Evolutionary conservation across 2,888 invertebrate species (phyloP), one percentile per base, ranked within the genome.

Genomic region (Sinodicranocentrus sp.): DNA sequence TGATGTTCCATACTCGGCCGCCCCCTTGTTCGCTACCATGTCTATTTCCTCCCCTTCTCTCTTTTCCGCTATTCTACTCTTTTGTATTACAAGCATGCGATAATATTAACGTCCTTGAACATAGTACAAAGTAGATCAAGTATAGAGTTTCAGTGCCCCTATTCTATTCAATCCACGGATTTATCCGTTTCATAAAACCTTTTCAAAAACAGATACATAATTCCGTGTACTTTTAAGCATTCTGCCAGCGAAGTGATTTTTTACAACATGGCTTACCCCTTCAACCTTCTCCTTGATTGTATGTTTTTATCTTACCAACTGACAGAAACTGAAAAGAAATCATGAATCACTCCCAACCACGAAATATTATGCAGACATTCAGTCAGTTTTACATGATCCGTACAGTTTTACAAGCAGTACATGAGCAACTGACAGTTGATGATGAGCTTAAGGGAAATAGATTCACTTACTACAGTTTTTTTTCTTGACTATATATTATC

Each of bases 381-480:
- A 25, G 59, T 26, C 59, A 59, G 23, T 15, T 19, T 15, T 26
- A 15, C 59, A 59, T 59, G 25, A 59, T 54, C 54, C 17, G 23
- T 59, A 25, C 59, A 23, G 15, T 28, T 15, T 61, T 33, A 61
- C 61, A 61, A 61, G 33, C 33, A 61, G 28, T 61, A 61, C 61
- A 61, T 61, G 23, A 61, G 33, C 28, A 61, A 33, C 61, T 61
- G 28, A 33, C 61, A 61, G 61, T 28, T 2, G 61, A 61, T 61
- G 61, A 28, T 61, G 61, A 61, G 17, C n/a, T 48, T 33, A 33
- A 3, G 33, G 33, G 33, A 33, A 33, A 10, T 10, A 33, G 3
- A 8, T 52, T 52, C 52, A 17, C 15, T 52, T 52, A 52, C n/a
- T 52, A 19, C 43, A 52, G 3, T 52, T 19, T n/a, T 52, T 15